Conservation (phyloP, 2,113 vertebrate species). For the Pelodiscus sinensis region DNA sequence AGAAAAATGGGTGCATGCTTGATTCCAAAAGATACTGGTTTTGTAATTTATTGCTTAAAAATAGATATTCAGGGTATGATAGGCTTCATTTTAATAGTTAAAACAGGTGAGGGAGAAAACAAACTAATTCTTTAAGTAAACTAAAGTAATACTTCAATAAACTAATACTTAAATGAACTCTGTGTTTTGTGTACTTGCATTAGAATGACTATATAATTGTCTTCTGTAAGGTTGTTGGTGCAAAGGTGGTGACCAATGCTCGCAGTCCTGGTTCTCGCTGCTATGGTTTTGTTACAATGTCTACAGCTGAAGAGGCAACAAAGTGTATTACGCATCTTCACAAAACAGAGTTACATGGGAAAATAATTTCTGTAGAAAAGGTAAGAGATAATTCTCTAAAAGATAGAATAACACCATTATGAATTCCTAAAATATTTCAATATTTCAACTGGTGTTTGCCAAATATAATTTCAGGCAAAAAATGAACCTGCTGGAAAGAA, state of each 20-base stretch:
- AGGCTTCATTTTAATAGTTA: not conserved
- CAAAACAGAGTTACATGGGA: slow-evolving; percentile 94
- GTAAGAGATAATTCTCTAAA: slow-evolving; percentile 70
- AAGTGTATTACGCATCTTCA: slow-evolving; percentile 93
- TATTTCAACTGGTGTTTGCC: slow-evolving; percentile 26
- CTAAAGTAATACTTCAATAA: too few relatives aligned
- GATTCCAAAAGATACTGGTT: not conserved
- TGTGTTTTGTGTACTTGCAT: not conserved
- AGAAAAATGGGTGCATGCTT: too few relatives aligned
- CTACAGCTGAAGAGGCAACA: slow-evolving; percentile 91
- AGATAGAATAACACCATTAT: accelerated
- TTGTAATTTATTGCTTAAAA: not conserved
- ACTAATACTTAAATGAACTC: too few relatives aligned
- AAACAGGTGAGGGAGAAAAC: not conserved
- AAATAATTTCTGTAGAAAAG: slow-evolving; percentile 97
- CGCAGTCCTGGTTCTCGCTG: slow-evolving; percentile 95
- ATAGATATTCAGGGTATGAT: not conserved
- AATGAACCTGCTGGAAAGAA: slow-evolving; percentile 96
- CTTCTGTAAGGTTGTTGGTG: slow-evolving; percentile 89
- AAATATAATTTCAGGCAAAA: slow-evolving; percentile 86
- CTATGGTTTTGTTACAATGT: slow-evolving; percentile 98
- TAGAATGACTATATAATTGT: not conserved
- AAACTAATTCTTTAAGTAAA: not conserved
- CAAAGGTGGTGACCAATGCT: slow-evolving; percentile 97
- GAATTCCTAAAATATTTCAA: not conserved